Evolutionary conservation across 2,797 vertebrate species (phyloP).

Genomic region (Pipistrellus pygmaeus): DNA sequence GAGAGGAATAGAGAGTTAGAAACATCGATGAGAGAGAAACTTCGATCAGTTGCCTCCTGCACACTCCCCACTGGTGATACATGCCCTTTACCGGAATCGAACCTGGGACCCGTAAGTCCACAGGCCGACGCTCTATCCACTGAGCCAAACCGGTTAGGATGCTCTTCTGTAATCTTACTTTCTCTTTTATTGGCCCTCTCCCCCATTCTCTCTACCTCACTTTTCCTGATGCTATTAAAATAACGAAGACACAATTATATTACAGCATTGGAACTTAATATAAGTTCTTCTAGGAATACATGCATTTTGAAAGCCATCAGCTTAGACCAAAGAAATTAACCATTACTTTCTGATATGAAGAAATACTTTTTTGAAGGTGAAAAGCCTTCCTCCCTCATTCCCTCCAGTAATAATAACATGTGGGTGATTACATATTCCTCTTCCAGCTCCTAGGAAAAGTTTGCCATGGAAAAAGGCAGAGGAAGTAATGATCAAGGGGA

Average conservation of each 20-base stretch:
- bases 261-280: constrained; percentile 20
- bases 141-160: too few species aligned
- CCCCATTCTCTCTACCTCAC: background rate
- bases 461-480: background rate
- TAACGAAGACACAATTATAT: constrained; percentile 20
- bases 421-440: constrained; percentile 1
- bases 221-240: constrained; percentile 35
- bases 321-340: constrained; percentile 50
- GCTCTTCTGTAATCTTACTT: constrained; percentile 39
- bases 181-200: background rate
- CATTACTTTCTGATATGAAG: constrained; percentile 14
- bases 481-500: background rate
- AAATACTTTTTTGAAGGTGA: background rate
- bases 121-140: too few species aligned
- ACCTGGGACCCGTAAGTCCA: too few species aligned
- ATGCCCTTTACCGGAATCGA: too few species aligned
- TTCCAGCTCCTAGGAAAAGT: constrained; percentile 20
- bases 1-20: too few species aligned
- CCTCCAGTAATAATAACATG: constrained; percentile 7
- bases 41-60: too few species aligned
- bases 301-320: constrained; percentile 54
- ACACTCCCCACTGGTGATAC: too few species aligned
- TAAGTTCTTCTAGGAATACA: background rate
- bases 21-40: too few species aligned
- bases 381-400: constrained; percentile 25